Conservation (phyloP, 2,797 vertebrate species). For the Syncerus caffer region DNA sequence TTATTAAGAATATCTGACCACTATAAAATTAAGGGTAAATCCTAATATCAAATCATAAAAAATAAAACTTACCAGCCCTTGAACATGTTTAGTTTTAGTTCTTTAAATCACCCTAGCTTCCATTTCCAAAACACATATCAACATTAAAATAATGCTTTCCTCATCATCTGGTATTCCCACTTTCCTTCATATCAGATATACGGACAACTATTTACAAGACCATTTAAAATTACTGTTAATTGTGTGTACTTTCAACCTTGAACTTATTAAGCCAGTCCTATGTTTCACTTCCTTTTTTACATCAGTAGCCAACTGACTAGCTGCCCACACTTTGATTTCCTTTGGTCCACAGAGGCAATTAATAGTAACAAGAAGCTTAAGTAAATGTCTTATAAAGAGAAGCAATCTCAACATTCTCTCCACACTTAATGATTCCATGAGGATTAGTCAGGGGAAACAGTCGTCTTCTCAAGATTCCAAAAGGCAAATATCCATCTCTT, state of each 20-base stretch:
- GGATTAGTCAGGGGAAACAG: constrained; percentile 3
- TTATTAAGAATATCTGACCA: neutral
- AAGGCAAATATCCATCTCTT: neutral
- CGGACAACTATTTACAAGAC: constrained; percentile 6
- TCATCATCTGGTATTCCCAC: constrained; percentile 10
- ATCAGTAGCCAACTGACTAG: constrained; percentile 16
- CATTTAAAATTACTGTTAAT: constrained; percentile 43
- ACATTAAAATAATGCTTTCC: constrained; percentile 25
- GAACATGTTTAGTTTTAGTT: constrained; percentile 20
- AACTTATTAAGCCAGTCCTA: constrained; percentile 30
- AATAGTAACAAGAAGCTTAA: constrained; percentile 61
- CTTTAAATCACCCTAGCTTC: constrained; percentile 1
- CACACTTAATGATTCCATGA: constrained; percentile 34
- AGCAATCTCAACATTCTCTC: constrained; percentile 27
- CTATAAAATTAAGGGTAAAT: neutral
- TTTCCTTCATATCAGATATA: constrained; percentile 9
- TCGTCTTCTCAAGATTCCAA: constrained; percentile 15
- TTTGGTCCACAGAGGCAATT: constrained; percentile 52
- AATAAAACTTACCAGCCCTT: neutral
- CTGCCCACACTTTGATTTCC: constrained; percentile 51
- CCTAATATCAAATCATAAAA: constrained; percentile 1
- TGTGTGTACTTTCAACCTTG: constrained; percentile 30
- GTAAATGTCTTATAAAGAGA: constrained; percentile 46
- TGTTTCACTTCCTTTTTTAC: constrained; percentile 36
- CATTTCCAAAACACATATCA: constrained; percentile 22